Base-by-base conservation (phyloP, 2,113 vertebrate species). In the Holacanthus passer region DNA sequence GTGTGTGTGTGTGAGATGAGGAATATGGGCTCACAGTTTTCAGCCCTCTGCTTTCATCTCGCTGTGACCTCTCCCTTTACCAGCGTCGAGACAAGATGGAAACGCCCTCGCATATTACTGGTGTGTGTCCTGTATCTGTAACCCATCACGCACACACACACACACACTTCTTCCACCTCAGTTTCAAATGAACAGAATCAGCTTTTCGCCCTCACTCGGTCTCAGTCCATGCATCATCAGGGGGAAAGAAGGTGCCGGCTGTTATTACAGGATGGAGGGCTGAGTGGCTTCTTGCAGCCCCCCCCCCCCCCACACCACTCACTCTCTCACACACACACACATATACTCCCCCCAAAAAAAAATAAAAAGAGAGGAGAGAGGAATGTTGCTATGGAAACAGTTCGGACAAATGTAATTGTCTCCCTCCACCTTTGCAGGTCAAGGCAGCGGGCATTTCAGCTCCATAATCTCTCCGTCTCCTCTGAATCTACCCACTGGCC, bases 361-460 rank as follows among this genome's bases (percentile, higher is more conserved):
- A 20, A 66, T 1, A 66, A 4, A 73, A 7, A 5, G 2, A 76
- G 12, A 70, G 50, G n/a, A 62, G 19, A 0, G 67, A 20, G 69
- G 35, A 24, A 29, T 53, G 91, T 92, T 93, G 87, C 92, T 72
- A 93, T 94, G 89, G 90, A 82, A 90, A 94, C 91, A 84, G 75
- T 41, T 74, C 59, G 52, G 89, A 90, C 88, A 88, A 92, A 89
- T 59, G 86, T 77, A 87, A 90, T 88, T 87, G 85, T 89, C 88
- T 86, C 41, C 70, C 80, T 90, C 56, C 81, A 80, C 88, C 87
- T 91, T 84, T 88, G 85, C 86, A 85, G 90, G 92, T 92, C 86
- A 87, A 71, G 62, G 79, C 86, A 81, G 81, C 31, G 48, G 77
- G 69, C 66, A 52, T 41, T 58, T 73, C 81, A 60, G 81, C 85